Evolutionary conservation across 1,140 invertebrate species (phyloP), one percentile per base, ranked within the genome.

Genomic region (Drosophila malerkotliana): DNA sequence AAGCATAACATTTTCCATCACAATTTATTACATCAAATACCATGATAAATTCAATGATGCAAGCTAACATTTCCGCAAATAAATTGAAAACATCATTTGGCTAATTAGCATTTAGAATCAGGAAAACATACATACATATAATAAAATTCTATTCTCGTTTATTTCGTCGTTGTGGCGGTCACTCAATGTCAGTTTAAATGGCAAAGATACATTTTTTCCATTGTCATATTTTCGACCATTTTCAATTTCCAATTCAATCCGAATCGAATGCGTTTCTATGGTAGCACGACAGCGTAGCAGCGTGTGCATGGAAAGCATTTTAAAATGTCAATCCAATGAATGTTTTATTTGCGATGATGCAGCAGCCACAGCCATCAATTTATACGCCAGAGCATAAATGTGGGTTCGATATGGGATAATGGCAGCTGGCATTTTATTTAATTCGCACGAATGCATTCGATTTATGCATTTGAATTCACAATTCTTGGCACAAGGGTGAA

Each of bases 301-400:
- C 51, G 55, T 82, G 74, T 64, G 69, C 60, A 83, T 66, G 77
- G 69, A 82, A 69, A 83, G 63, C 79, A 74, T 78, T 74, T 68
- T 71, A 68, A 83, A 82, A 83, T 82, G 79, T 82, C 77, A 79
- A 79, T 79, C 51, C 51, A 32, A 69, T 69, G 44, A 69, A 69
- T 69, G 52, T 69, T 69, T 69, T 69, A 69, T 69, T 57, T 69
- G 44, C 21, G 63, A 68, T 53, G 61, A 66, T 67, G 66, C 39
- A 39, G 66, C 32, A 48, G 45, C 39, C 44, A 37, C 51, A 55
- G 30, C 53, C 32, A 63, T 74, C 72, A 74, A 74, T 74, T 64
- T 74, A 53, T 67, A 57, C 10, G 52, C 49, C 41, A 37, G 9
- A 49, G 34, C 49, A 69, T 66, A 57, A 67, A 56, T 52, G 53